Base-by-base conservation (phyloP, 2,888 invertebrate genomes). In the Cephonodes hylas region DNA sequence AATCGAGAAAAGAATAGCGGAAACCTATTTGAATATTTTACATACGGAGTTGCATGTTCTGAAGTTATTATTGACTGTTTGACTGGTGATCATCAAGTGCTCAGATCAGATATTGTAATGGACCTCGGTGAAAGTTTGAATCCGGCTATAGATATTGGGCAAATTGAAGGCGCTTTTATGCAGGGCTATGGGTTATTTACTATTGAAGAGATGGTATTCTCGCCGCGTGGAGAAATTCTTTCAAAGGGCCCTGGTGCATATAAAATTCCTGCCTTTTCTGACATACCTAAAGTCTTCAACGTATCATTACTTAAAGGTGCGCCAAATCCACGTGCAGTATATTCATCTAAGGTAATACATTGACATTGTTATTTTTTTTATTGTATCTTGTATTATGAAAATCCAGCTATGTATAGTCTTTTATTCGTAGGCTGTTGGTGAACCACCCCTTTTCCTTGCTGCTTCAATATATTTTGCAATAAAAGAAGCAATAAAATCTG, bases 391-490 rank as follows among this genome's bases (percentile, higher is more conserved):
- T 58, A 20, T 34, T 56, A 23, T 31, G 3, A 38, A 13, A 58
- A 18, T 25, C 38, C 59, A 22, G n/a, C 8, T 34, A 23, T 18
- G 0, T 8, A 44, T 7, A 34, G 4, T 22, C 3, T 23, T 22
- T 13, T 53, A 10, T 53, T 64, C 91, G 91, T 34, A 98, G 97
- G 99, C 97, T 65, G 95, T 99, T 15, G 99, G 99, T 0, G 99
- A 99, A 84, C 99, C 99, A 0, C 99, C 99, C 0, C 86, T 99
- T 2, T 97, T 98, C 81, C 93, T 98, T 46, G 97, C 98, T 0
- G 94, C 96, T 6, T 95, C 98, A 0, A 95, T 95, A 0, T 96
- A 96, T 82, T 98, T 97, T 79, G 99, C 98, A 0, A 97, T 98
- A 64, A 96, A 96, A 79, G 96, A 96, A 77, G 98, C 98, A 0